Percentiles rank a stretch among this genome's conserved stretches.
Conservation (phyloP, 2,888 invertebrate species). For the Caenorhabditis wallacei region DNA sequence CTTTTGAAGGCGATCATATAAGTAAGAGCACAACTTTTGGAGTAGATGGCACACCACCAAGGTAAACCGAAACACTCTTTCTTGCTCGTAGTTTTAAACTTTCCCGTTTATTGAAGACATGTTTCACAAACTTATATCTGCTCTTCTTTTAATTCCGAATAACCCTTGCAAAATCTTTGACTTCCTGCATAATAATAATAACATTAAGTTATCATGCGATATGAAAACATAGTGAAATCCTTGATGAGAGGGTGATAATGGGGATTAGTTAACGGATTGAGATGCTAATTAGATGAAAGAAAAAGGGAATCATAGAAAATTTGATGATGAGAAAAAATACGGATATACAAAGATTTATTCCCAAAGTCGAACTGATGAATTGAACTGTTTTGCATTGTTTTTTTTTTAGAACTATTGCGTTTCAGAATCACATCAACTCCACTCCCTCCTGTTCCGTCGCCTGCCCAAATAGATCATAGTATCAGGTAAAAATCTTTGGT, state of each 20-base stretch:
- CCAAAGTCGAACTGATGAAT: no score
- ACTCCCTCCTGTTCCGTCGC: slow-evolving; percentile 77
- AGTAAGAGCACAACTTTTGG: slow-evolving; percentile 73
- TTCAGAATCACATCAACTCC: slow-evolving; percentile 69
- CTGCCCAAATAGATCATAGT: slow-evolving; percentile 78
- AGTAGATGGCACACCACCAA: slow-evolving; percentile 56
- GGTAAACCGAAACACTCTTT: slow-evolving; percentile 19
- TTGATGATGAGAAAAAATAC: neutral
- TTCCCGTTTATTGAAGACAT: no score
- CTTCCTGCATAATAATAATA: no score
- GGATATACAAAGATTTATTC: no score
- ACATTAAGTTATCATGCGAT: no score
- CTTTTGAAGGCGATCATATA: slow-evolving; percentile 60
- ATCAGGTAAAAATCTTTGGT: slow-evolving; percentile 71
- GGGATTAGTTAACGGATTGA: slow-evolving; percentile 29
- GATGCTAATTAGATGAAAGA: slow-evolving; percentile 40
- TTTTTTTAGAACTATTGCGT: no score
- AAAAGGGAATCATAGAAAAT: neutral
- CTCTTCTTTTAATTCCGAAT: neutral
- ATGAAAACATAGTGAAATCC: neutral
- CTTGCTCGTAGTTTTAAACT: no score
- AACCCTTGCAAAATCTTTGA: no score
- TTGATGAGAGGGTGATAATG: slow-evolving; percentile 5
- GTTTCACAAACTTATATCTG: no score
- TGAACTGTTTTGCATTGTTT: no score